Conservation (phyloP, 2,113 vertebrate genomes). For the Lathamus discolor region DNA sequence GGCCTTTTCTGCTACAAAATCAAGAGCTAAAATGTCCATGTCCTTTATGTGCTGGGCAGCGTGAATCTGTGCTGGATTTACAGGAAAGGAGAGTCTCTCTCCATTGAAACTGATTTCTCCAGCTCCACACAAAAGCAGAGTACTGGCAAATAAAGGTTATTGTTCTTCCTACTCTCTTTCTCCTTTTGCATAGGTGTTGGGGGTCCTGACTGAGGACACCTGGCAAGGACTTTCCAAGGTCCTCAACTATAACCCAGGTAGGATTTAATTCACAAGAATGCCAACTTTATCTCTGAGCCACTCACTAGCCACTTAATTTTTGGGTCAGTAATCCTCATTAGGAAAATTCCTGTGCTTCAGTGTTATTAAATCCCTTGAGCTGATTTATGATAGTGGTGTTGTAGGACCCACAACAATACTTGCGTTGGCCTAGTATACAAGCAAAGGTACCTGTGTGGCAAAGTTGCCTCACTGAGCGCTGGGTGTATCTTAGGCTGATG, state of each 20-base stretch:
- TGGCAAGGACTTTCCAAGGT: conserved; percentile 88
- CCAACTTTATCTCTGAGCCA: background rate
- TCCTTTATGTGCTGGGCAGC: background rate
- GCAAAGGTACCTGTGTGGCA: background rate
- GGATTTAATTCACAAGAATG: background rate
- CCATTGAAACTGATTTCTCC: background rate
- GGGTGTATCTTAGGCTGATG: background rate
- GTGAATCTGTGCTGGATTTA: background rate
- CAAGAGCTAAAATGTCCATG: background rate
- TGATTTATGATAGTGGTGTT: background rate
- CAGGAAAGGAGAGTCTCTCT: background rate
- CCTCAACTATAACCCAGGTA: conserved; percentile 85
- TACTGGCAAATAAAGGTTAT: background rate
- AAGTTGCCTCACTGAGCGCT: background rate
- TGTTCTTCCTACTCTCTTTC: conserved; percentile 14
- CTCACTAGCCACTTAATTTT: background rate
- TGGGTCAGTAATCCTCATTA: background rate
- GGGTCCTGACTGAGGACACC: conserved; percentile 81
- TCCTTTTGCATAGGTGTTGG: conserved; percentile 78
- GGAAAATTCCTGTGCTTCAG: background rate
- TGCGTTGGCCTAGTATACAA: background rate
- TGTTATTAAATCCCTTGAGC: background rate
- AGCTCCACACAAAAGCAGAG: background rate
- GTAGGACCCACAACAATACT: background rate
- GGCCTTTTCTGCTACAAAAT: background rate